phyloP scores from a whole-genome alignment of 2,888 invertebrate species.

The Exephanes ischioxanthus region DNA sequence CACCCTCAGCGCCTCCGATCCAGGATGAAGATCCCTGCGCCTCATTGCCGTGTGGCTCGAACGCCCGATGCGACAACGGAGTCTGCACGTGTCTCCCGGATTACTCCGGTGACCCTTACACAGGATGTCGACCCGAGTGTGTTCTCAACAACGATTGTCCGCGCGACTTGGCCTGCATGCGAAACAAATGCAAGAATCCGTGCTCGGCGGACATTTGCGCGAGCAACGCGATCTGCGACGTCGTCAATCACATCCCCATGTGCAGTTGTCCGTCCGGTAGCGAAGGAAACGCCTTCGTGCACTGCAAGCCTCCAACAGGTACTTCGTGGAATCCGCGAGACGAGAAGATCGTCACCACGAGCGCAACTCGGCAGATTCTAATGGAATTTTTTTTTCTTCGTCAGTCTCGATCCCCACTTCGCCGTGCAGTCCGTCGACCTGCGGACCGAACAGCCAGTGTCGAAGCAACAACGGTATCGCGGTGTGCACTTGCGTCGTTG shows the following conservation, averaged over 20 bases:
- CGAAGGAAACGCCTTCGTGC: slow-evolving; percentile 90
- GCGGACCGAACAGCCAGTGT: slow-evolving; percentile 86
- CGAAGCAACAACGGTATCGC: slow-evolving; percentile 85
- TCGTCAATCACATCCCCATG: slow-evolving; percentile 86
- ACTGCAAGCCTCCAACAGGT: slow-evolving; percentile 87
- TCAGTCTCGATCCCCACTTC: slow-evolving; percentile 44
- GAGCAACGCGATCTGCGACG: slow-evolving; percentile 88
- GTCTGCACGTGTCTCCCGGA: slow-evolving; percentile 91
- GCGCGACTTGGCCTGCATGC: slow-evolving; percentile 90
- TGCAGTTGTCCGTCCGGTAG: slow-evolving; percentile 89
- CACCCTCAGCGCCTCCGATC: slow-evolving; percentile 88
- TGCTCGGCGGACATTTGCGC: slow-evolving; percentile 90
- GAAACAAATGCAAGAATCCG: slow-evolving; percentile 92
- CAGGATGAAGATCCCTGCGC: slow-evolving; percentile 90
- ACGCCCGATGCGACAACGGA: slow-evolving; percentile 91
- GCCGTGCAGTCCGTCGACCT: slow-evolving; percentile 85
- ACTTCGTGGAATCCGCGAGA: slow-evolving; percentile 68
- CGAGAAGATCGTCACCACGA: not conserved
- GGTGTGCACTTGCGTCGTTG: slow-evolving; percentile 85
- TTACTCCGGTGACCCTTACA: slow-evolving; percentile 90
- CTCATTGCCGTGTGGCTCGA: slow-evolving; percentile 91
- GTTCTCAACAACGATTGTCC: slow-evolving; percentile 92
- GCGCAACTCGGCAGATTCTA: not conserved
- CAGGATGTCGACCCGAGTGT: slow-evolving; percentile 92
- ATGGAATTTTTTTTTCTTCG: not conserved